Evolutionary conservation across 2,797 vertebrate species (phyloP), one percentile per base, ranked within the genome.

Genomic region (Coregonus suidteri): DNA sequence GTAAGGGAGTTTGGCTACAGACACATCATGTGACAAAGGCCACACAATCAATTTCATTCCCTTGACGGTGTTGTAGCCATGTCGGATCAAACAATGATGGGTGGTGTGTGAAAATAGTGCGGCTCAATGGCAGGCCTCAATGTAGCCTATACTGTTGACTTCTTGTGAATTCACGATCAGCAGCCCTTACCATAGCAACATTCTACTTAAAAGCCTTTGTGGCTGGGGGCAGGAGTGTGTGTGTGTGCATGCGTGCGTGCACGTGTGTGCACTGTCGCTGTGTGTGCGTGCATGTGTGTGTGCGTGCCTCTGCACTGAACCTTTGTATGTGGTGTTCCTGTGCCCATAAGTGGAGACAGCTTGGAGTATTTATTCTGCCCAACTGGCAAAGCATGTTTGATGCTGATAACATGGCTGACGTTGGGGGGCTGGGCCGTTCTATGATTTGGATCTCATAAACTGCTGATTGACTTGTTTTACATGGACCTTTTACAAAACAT

Each of bases 331-430:
- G 62, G 59, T 52, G 37, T 54, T 47, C 37, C 62, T 47, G 74
- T 65, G 74, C 37, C 72, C 6, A 9, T 37, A 73, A 59, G 15
- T 74, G 30, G 68, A 74, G 47, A 68, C 71, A 69, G 53, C 66
- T 62, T 77, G 54, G 52, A 53, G 71, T 74, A 69, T 54, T 65
- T 69, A 37, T 41, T 37, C 72, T 73, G 72, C 54, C 54, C 11
- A 73, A 62, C 53, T 73, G 71, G 71, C 52, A 62, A 37, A 59
- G 31, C 72, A 62, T 62, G 31, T 53, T 59, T 73, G 53, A 73
- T 73, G 53, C 72, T 62, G 72, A 73, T 62, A 59, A 73, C 31
- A 73, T 30, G 34, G 16, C 4, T 53, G 31, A 18, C 53, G 6
- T 59, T 56, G 31, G 72, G 31, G 51, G 71, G n/a, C 69, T 14